Percentiles rank a stretch among this genome's conserved stretches.
Evolutionary conservation across 2,888 invertebrate species (phyloP).

Genomic region (Prosapia bicincta): DNA sequence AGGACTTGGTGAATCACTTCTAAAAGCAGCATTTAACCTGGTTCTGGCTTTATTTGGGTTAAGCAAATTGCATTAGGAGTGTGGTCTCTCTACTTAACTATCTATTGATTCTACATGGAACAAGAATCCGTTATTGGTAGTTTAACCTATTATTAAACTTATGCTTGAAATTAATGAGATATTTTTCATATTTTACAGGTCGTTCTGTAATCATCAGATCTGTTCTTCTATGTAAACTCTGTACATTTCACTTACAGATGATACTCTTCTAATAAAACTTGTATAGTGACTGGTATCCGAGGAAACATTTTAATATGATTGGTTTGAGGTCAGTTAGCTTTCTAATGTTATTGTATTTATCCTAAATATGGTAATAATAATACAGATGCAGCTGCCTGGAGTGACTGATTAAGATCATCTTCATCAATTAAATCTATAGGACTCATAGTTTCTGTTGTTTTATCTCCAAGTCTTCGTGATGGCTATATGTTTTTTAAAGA

Average conservation of each 20-base stretch:
- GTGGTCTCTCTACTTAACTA: neutral
- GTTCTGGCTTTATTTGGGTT: neutral
- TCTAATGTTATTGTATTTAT: no score
- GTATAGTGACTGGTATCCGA: neutral
- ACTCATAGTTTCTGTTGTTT: no score
- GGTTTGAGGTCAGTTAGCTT: no score
- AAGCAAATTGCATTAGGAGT: neutral
- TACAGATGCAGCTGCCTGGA: no score
- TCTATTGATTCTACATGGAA: constrained; percentile 6
- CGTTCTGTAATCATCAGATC: neutral
- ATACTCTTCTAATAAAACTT: neutral
- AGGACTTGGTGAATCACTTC: neutral
- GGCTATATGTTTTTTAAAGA: no score
- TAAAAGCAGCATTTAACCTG: neutral
- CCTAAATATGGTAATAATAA: no score
- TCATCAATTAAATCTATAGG: no score
- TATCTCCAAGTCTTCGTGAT: no score
- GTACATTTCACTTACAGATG: constrained; percentile 1
- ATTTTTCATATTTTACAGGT: neutral
- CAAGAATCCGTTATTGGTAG: neutral
- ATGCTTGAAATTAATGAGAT: neutral
- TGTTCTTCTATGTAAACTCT: neutral
- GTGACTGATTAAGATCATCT: no score
- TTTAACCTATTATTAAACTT: constrained; percentile 6
- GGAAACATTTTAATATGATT: constrained; percentile 6